Evolutionary conservation across 53 echinoderm and acorn worm genomes (phyloP), one percentile per base, ranked within the genome.

Genomic region (Apostichopus leukothele): DNA sequence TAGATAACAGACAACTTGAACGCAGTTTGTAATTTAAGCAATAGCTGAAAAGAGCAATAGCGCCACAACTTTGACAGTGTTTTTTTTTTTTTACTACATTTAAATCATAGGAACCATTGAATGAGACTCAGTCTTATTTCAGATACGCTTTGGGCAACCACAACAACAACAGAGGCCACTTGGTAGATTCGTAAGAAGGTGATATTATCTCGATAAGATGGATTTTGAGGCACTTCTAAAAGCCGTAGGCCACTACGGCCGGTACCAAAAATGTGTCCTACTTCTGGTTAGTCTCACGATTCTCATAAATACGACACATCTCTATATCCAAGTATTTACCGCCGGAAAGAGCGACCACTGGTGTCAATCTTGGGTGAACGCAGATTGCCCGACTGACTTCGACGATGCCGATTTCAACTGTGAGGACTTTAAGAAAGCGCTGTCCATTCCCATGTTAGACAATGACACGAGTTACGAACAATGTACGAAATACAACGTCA

Each of bases 271-370:
- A 23, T 21, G 7, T 9, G 5, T 21, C 6, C 14, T 85, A 66
- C 23, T 18, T 6, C 11, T 85, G 1, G 60, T 67, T 18, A 39
- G 85, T 4, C 23, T 11, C 14, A 50, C 50, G 61, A 16, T 26
- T 5, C 16, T 85, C 4, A 50, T 50, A 9, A 51, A 66, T 21
- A 60, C 23, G 4, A n/a, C 59, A 10, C 85, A 85, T 51, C 39
- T 85, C 14, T 85, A 60, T 20, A 25, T 85, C 67, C 85, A 85
- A 68, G 85, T 85, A 13, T 85, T 85, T 50, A 19, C 67, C 9
- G 85, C 85, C 5, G 85, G 85, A 11, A 27, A 85, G 71, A 85
- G 85, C 27, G 61, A 85, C 5, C 71, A 85, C 50, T 85, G 85
- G 85, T 85, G 85, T 25, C 20, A 26, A 22, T 25, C 85, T 1